These are phyloP conservation scores for Exephanes ischioxanthus DNA, from an alignment of 2,888 invertebrate genomes.

Conservation along the genomic window DNA sequence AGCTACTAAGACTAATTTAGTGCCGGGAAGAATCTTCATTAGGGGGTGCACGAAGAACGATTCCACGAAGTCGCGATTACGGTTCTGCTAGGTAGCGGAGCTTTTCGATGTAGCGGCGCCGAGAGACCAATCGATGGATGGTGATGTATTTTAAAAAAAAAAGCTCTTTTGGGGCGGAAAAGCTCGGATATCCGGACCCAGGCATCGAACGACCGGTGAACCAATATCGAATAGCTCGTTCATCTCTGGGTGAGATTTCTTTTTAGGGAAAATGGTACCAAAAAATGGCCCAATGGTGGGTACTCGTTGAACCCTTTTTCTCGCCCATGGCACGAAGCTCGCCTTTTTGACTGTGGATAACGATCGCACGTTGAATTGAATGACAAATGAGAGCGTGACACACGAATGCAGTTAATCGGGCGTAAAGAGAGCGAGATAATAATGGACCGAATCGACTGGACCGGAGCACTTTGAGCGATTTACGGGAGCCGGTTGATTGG, in stretches of 20 bases:
- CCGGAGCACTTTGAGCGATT: slow-evolving; percentile 16
- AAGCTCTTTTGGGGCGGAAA: background rate
- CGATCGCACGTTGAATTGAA: background rate
- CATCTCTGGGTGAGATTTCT: too few relatives aligned
- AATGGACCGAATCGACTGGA: slow-evolving; percentile 32
- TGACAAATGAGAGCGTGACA: background rate
- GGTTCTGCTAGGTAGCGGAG: background rate
- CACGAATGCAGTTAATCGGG: background rate
- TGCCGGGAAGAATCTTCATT: background rate
- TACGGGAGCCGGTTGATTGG: slow-evolving; percentile 1
- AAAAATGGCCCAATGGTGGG: background rate
- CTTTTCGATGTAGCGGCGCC: background rate
- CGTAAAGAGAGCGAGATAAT: slow-evolving; percentile 35
- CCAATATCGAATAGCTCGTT: background rate
- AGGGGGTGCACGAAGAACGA: background rate
- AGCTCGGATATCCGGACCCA: background rate
- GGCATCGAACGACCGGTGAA: background rate
- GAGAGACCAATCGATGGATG: background rate
- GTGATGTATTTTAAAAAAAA: background rate
- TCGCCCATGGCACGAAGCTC: background rate
- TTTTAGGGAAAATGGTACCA: too few relatives aligned
- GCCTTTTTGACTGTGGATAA: background rate
- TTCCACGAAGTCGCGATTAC: background rate
- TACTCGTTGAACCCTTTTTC: background rate
- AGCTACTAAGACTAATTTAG: background rate